Conservation (phyloP, 2,888 invertebrate species). For the Drosophila nr. perissopoda region DNA sequence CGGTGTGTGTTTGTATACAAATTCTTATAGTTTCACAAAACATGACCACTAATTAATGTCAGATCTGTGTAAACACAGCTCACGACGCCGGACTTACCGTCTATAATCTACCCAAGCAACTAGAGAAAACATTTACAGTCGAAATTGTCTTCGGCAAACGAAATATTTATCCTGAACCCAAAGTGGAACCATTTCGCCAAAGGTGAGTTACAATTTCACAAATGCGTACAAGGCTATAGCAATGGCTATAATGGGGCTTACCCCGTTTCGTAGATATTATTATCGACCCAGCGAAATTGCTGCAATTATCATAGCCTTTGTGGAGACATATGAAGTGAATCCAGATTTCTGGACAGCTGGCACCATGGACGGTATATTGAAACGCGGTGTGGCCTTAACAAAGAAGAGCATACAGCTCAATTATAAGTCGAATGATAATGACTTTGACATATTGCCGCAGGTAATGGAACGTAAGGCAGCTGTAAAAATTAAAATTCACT, state of each 20-base stretch:
- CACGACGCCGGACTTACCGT: conserved; percentile 66
- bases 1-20: conserved; percentile 64
- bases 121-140: conserved; percentile 79
- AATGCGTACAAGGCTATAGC: neutral
- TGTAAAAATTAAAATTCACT: conserved; percentile 73
- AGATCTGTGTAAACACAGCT: conserved; percentile 51
- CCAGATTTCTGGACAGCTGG: conserved; percentile 80
- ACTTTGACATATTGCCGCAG: conserved; percentile 81
- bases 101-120: conserved; percentile 80
- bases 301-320: conserved; percentile 78
- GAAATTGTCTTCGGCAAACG: conserved; percentile 77
- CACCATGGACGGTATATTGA: conserved; percentile 77
- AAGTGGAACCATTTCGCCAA: conserved; percentile 36
- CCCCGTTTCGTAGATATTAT: conserved; percentile 44
- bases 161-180: conserved; percentile 62
- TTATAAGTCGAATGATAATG: conserved; percentile 67
- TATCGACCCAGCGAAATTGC: conserved; percentile 79
- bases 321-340: conserved; percentile 79
- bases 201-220: conserved; percentile 33
- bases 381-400: conserved; percentile 66
- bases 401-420: conserved; percentile 60
- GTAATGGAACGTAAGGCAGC: conserved; percentile 73
- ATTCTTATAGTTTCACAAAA: no score
- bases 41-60: conserved; percentile 18
- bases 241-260: neutral